phyloP scores from a whole-genome alignment of 2,888 invertebrate species.

The Netelia fuscicornis region DNA sequence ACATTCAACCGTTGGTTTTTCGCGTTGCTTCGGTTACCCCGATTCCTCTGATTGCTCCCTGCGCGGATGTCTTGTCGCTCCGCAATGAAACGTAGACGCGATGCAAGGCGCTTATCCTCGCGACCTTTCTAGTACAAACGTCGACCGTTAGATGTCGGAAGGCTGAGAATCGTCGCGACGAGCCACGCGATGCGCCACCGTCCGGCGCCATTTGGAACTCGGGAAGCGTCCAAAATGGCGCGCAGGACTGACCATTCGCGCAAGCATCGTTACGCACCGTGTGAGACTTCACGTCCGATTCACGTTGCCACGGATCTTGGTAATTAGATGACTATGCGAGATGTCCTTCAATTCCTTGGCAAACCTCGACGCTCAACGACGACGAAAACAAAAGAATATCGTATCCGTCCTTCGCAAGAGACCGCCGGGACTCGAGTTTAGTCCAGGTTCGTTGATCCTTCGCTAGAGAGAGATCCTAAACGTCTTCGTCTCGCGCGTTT shows the following conservation, averaged over 20 bases:
- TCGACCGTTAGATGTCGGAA: neutral
- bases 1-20: slow-evolving; percentile 70
- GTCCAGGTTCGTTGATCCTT: slow-evolving; percentile 35
- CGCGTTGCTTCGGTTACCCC: neutral
- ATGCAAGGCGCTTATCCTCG: too few species aligned
- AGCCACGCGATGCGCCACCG: neutral
- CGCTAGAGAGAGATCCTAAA: neutral
- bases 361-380: slow-evolving; percentile 19
- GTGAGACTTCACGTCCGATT: slow-evolving; percentile 1
- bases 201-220: neutral
- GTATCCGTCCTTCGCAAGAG: too few species aligned
- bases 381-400: slow-evolving; percentile 16
- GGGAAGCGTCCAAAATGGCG: neutral
- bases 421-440: neutral
- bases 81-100: too few species aligned
- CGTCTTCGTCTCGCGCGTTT: slow-evolving; percentile 3
- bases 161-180: neutral
- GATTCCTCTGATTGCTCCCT: neutral
- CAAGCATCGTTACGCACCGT: slow-evolving; percentile 25
- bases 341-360: slow-evolving; percentile 19
- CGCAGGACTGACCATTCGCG: neutral
- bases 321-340: slow-evolving; percentile 39
- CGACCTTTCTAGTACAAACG: neutral
- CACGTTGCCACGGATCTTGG: slow-evolving; percentile 33
- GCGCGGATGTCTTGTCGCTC: neutral